Evolutionary conservation across 1,140 invertebrate species (phyloP).

Genomic region (Calosoma granatense): DNA sequence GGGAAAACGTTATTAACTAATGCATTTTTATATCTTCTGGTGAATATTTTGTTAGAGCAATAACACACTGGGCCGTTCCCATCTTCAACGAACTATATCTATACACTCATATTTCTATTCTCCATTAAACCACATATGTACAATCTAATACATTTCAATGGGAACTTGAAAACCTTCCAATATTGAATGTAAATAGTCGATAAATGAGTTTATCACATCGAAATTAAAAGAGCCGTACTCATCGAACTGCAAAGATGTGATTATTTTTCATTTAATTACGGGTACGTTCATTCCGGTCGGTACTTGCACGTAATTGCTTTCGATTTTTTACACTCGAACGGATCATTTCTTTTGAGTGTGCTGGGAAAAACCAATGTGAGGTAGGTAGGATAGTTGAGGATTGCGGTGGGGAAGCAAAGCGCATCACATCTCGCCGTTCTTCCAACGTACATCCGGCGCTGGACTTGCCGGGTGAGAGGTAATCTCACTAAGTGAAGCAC

Average conservation of each 20-base stretch:
- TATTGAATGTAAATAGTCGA: no score
- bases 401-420: no score
- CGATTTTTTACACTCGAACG: not conserved
- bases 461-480: not conserved
- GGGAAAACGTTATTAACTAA: conserved; percentile 2
- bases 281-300: not conserved
- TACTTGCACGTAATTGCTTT: not conserved
- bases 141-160: no score
- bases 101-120: no score
- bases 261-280: conserved; percentile 7
- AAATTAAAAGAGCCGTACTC: no score
- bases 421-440: not conserved
- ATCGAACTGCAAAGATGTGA: no score
- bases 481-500: not conserved
- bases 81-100: no score
- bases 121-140: no score
- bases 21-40: conserved; percentile 4
- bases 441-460: not conserved
- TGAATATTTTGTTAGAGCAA: not conserved
- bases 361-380: no score
- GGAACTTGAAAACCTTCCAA: no score
- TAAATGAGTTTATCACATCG: no score
- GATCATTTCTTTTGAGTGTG: not conserved
- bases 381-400: no score
- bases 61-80: not conserved